phyloP scores from a whole-genome alignment of 2,797 vertebrate species.

The Neosilurus hyrtlii region DNA sequence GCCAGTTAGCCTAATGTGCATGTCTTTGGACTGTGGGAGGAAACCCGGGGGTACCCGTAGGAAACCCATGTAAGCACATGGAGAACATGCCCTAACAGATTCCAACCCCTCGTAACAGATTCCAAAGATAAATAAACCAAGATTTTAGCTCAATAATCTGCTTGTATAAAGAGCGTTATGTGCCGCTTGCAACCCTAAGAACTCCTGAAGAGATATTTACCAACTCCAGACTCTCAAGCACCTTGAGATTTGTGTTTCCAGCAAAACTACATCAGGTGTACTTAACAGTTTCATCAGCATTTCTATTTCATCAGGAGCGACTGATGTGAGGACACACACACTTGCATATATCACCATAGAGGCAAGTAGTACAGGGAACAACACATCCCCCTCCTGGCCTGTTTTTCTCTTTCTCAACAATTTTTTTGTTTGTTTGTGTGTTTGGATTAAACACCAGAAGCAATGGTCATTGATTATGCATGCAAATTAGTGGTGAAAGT shows the following conservation, averaged over 20 bases:
- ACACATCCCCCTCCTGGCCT: not conserved
- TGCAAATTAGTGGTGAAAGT: constrained; percentile 34
- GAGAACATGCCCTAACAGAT: too few relatives aligned
- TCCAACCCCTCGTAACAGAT: too few relatives aligned
- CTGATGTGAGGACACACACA: constrained; percentile 81
- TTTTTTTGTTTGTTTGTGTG: constrained; percentile 52
- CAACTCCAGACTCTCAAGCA: not conserved
- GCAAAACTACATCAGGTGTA: constrained; percentile 38
- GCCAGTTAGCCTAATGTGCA: too few relatives aligned
- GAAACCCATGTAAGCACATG: too few relatives aligned
- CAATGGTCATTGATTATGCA: constrained; percentile 35
- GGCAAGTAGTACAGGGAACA: constrained; percentile 19
- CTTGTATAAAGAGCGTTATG: too few relatives aligned
- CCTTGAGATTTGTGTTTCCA: not conserved
- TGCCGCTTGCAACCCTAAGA: not conserved
- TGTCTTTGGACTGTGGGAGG: too few relatives aligned
- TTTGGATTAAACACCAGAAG: constrained; percentile 39
- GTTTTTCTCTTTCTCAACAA: constrained; percentile 10
- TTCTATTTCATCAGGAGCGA: constrained; percentile 78
- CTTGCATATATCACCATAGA: constrained; percentile 57
- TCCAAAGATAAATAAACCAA: not conserved
- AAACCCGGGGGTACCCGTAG: too few relatives aligned
- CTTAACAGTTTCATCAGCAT: constrained; percentile 59
- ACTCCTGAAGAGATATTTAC: not conserved
- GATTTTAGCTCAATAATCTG: not conserved